These are phyloP conservation scores for Condylura cristata DNA, from an alignment of 2,113 vertebrate species.

Conservation along the genomic window DNA sequence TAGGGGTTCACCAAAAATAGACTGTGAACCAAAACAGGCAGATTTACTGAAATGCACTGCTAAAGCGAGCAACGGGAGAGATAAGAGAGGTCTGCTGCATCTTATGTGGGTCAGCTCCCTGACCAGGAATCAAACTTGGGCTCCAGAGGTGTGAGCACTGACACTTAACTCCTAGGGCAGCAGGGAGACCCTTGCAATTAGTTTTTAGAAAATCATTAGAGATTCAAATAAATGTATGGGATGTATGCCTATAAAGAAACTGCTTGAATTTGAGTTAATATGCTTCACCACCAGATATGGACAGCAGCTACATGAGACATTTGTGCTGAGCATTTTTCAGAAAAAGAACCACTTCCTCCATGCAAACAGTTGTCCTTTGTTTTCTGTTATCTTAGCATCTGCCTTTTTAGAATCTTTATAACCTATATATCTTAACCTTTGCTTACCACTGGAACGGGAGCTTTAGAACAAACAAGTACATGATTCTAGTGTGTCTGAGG, in stretches of 20 bases:
- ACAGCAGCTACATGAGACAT: conserved; percentile 74
- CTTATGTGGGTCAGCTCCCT: too few relatives aligned
- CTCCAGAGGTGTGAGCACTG: too few relatives aligned
- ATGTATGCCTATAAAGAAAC: conserved; percentile 76
- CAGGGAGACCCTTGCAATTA: conserved; percentile 79
- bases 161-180: too few relatives aligned
- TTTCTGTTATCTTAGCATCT: conserved; percentile 53
- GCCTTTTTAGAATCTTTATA: conserved; percentile 57
- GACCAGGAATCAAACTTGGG: too few relatives aligned
- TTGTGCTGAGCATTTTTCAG: conserved; percentile 81
- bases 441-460: not conserved
- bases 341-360: conserved; percentile 72
- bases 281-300: conserved; percentile 60
- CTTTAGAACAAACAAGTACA: not conserved
- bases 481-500: not conserved
- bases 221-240: conserved; percentile 78
- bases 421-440: conserved; percentile 42
- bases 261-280: conserved; percentile 81
- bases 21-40: too few relatives aligned
- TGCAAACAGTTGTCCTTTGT: conserved; percentile 63
- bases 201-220: conserved; percentile 73
- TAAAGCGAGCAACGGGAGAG: too few relatives aligned
- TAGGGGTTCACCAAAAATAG: too few relatives aligned
- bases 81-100: too few relatives aligned
- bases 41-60: too few relatives aligned